phyloP scores from a whole-genome alignment of 2,113 vertebrate genomes.

The Mustelus asterias region DNA sequence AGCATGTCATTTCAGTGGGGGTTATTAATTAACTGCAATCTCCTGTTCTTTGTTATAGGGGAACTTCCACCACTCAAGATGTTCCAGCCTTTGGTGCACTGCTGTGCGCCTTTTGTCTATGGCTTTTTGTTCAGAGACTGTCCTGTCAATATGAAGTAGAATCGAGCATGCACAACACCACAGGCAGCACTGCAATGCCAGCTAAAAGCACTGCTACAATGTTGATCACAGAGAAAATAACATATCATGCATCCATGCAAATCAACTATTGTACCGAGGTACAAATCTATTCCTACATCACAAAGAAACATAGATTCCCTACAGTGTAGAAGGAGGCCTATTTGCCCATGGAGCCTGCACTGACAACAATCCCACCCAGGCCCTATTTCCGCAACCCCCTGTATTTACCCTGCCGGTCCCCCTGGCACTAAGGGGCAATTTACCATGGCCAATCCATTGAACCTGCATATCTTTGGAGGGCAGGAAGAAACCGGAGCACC shows the following conservation, averaged over 20 bases:
- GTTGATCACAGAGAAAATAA: not conserved
- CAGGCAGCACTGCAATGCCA: not conserved
- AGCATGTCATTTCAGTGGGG: too few species aligned
- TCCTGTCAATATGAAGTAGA: not conserved
- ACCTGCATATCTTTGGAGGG: too few species aligned
- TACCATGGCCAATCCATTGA: too few species aligned
- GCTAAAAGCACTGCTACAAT: not conserved
- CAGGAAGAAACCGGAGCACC: too few species aligned
- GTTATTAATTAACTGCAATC: constrained; percentile 1
- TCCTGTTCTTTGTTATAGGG: not conserved
- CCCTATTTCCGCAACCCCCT: too few species aligned
- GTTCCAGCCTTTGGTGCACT: not conserved
- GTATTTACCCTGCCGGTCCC: too few species aligned
- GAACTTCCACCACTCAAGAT: not conserved
- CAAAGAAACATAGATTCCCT: not conserved
- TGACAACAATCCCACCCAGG: too few species aligned
- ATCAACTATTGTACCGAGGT: not conserved
- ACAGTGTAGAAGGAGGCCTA: too few species aligned
- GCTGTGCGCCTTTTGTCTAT: not conserved
- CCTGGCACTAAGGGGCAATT: too few species aligned
- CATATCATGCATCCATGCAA: not conserved
- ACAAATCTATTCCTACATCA: not conserved
- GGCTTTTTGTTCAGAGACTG: not conserved
- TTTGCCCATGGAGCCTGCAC: too few species aligned
- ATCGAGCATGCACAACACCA: not conserved